Conservation (phyloP, 1,140 invertebrate genomes). For the Drosophila bocki region DNA sequence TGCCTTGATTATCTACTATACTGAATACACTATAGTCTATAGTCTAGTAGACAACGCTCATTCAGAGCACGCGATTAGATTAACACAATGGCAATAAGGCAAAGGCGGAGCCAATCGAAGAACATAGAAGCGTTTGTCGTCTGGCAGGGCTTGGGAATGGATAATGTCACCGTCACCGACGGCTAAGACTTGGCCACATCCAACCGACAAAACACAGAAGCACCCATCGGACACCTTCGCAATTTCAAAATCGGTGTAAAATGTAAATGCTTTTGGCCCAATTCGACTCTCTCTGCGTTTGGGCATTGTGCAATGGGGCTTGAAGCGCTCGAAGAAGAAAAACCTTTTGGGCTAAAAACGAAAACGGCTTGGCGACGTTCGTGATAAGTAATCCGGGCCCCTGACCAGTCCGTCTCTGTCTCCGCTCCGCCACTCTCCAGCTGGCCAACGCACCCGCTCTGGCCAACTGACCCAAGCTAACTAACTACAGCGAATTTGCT, state of each 20-base stretch:
- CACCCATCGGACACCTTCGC: conserved; percentile 1
- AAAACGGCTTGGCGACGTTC: conserved; percentile 38
- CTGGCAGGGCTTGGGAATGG: conserved; percentile 22
- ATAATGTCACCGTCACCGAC: conserved; percentile 34
- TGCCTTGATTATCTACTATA: conserved; percentile 45
- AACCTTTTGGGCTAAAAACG: conserved; percentile 31
- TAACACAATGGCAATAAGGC: conserved; percentile 38
- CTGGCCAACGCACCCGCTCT: conserved; percentile 9
- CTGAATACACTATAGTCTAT: conserved; percentile 8
- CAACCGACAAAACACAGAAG: not conserved
- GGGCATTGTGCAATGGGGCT: conserved; percentile 46
- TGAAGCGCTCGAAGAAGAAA: conserved; percentile 26
- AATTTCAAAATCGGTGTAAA: conserved; percentile 50
- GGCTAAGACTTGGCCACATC: conserved; percentile 25
- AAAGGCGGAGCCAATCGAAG: conserved; percentile 14
- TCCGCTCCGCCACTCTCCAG: not conserved
- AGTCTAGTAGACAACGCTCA: conserved; percentile 30
- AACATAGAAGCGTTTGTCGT: conserved; percentile 16
- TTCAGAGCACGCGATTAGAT: conserved; percentile 46
- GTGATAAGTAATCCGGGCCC: conserved; percentile 34
- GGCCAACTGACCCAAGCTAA: conserved; percentile 49
- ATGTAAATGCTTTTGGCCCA: conserved; percentile 52
- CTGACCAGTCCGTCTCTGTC: conserved; percentile 5
- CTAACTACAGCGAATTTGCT: conserved; percentile 48
- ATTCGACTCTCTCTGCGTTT: conserved; percentile 15